Conservation (phyloP, 2,797 vertebrate species). For the Anniella stebbinsi region DNA sequence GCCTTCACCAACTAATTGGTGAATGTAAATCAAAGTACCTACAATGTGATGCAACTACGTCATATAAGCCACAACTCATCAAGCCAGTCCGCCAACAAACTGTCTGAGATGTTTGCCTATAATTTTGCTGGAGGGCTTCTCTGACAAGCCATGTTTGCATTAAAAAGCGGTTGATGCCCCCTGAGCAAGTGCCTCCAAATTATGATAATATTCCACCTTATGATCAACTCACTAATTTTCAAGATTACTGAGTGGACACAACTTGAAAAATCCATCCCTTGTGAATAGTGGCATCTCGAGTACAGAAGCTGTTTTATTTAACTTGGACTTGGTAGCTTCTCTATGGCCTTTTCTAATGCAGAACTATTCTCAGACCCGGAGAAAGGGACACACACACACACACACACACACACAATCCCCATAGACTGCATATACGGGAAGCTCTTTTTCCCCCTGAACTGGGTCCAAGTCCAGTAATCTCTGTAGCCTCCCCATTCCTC, state of each 20-base stretch:
- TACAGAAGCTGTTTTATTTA: neutral
- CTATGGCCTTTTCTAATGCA: neutral
- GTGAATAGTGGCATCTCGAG: neutral
- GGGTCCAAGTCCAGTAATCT: neutral
- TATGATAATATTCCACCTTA: neutral
- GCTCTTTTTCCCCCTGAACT: neutral
- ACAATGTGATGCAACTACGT: neutral
- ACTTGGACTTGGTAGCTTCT: neutral
- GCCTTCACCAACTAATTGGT: neutral
- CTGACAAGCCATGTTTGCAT: too few species aligned
- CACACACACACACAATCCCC: too few species aligned
- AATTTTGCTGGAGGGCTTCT: neutral
- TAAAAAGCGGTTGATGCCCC: neutral
- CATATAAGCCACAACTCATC: neutral
- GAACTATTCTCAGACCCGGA: neutral
- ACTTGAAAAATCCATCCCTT: neutral
- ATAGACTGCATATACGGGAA: neutral
- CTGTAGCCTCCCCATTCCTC: neutral
- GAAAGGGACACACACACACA: neutral
- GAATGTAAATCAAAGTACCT: neutral
- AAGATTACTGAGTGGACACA: neutral
- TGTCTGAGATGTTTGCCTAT: neutral
- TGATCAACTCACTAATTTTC: neutral
- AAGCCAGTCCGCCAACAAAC: neutral
- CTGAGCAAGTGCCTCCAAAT: neutral